A percentile compares a stretch with the other conserved stretches of the same genome.
Evolutionary conservation across 2,888 invertebrate genomes (phyloP).

Genomic region (Seira musarum): DNA sequence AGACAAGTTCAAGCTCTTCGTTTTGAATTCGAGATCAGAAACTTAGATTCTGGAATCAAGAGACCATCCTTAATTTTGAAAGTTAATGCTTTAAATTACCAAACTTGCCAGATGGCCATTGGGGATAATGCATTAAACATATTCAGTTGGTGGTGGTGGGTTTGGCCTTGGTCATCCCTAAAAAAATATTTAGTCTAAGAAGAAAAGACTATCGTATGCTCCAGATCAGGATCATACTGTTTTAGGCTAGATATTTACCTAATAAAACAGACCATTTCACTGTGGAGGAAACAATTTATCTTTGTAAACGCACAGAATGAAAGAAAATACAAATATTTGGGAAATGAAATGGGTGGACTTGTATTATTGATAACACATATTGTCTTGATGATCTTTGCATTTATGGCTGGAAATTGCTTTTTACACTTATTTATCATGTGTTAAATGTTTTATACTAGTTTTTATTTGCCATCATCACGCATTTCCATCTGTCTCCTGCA

Average conservation of each 20-base stretch:
- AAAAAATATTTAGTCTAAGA: constrained; percentile 18
- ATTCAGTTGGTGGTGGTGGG: constrained; percentile 27
- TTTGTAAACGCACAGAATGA: not conserved
- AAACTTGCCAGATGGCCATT: not conserved
- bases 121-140: no score
- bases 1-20: constrained; percentile 35
- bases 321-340: not conserved
- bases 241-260: constrained; percentile 8
- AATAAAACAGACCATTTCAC: constrained; percentile 10
- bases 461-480: constrained; percentile 41
- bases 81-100: not conserved
- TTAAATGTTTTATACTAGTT: constrained; percentile 9
- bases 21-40: constrained; percentile 26
- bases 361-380: not conserved
- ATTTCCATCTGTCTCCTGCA: constrained; percentile 32
- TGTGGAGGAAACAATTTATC: constrained; percentile 35
- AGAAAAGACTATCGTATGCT: no score
- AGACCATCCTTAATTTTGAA: not conserved
- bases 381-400: not conserved
- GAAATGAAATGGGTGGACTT: no score
- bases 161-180: not conserved
- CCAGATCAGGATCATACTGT: no score
- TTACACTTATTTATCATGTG: not conserved
- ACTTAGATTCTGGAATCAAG: constrained; percentile 38
- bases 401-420: not conserved